Base-by-base conservation (phyloP, 2,113 vertebrate genomes). In the Ellobius talpinus region DNA sequence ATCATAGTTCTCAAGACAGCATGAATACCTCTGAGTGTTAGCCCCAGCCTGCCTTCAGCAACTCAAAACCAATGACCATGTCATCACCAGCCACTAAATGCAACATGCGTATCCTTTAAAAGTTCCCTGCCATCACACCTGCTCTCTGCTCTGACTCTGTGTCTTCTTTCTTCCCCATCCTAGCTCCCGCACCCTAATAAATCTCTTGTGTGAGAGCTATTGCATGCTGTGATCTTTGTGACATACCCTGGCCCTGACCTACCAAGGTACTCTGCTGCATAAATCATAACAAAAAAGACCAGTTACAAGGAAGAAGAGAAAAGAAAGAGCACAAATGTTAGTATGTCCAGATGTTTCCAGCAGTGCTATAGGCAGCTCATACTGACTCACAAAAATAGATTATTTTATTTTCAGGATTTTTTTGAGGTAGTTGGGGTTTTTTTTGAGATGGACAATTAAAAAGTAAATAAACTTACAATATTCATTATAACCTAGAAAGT, bases 291-390 rank as follows among this genome's bases (percentile, higher is more conserved):
- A 61, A 58, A 78, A 78, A 96, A 70, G 61, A 65, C 92, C 33
- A 73, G 47, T 24, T 50, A 39, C 4, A 79, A 92, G 13, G 70
- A 86, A 87, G 50, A 23, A 45, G 21, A 12, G 17, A 36, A 87
- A 91, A 84, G 33, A 88, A 88, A 91, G 94, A 58, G 24, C 42
- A 24, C 42, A 79, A 82, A 77, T 79, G n/a, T 85, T 85, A 81
- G 42, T 76, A 89, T 93, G 79, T 96, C 86, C 86, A 86, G 58
- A 91, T 88, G 81, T 33, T 74, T 90, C n/a, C 50, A 85, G 8
- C 6, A 72, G 21, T 66, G 17, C 72, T 77, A 7, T 13, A 58
- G 17, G 8, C 29, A 52, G 23, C 13, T 76, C 45, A 45, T 42
- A 76, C 1, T 86, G 68, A 52, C 29, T 96, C 26, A 85, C 29